Base-by-base conservation (phyloP, 2,888 invertebrate species). In the Drosophila robusta region DNA sequence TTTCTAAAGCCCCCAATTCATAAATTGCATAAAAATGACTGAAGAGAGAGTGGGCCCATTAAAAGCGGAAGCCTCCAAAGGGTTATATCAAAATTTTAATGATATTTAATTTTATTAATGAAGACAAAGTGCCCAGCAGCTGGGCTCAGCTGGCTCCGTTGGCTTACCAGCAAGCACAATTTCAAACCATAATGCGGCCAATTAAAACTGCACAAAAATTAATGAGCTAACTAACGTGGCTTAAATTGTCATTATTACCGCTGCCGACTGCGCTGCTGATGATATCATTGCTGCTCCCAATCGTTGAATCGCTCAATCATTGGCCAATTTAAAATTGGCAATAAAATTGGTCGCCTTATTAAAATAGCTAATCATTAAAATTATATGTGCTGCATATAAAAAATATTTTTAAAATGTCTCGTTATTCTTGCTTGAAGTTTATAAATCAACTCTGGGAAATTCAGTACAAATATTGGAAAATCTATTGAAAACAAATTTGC, bases 171-270 rank as follows among this genome's bases (percentile, higher is more conserved):
- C 9, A 12, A 12, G 39, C 14, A 65, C 56, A 55, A 51, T 66
- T 69, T 41, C 42, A 56, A 52, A 34, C 58, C 47, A 58, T 58
- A 62, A 69, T 70, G 73, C 50, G 69, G 73, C 66, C 69, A 84
- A 87, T 83, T 80, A 76, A 78, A 65, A 68, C 57, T 67, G 66
- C 79, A 67, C 64, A 60, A 56, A 73, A 87, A 65, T 85, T 87
- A 79, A 87, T 79, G 87, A 81, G 64, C 71, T 73, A 66, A 70
- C 52, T 64, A 66, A 80, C 77, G 76, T 67, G 75, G 57, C 69
- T 84, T 72, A 72, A 66, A 67, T 60, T 63, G 66, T 66, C 70
- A 64, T 60, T 74, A 51, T 64, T 70, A 26, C 9, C 11, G 8
- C 16, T 44, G 12, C 22, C n/a, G 11, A 8, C 24, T 39, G 24